Evolutionary conservation across 2,888 invertebrate genomes (phyloP), one percentile per base, ranked within the genome.

Genomic region (Microplitis manilae): DNA sequence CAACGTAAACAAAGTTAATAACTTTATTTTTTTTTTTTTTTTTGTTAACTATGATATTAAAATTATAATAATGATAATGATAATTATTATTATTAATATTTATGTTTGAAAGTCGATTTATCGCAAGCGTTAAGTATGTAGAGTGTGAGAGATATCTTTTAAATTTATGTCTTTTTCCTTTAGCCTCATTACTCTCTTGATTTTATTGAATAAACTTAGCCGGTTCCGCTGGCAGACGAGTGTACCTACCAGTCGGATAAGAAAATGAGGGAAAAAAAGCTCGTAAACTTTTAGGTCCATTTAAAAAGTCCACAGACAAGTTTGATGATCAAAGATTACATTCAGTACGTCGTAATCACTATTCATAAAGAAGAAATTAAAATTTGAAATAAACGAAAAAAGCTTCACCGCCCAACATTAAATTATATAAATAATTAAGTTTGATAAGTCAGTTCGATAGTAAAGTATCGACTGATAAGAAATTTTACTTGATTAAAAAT

Each of bases 191-290:
- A 65, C 65, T 65, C 38, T 65, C 38, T 38, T 65, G 65, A 65
- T 30, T 65, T 65, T 65, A 65, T 65, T 65, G 30, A 65, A 65
- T 65, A 65, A 65, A 65, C 65, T 65, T 65, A 50, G 50, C 50
- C 50, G 50, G 50, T 50, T 50, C 50, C 50, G 50, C 50, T 50
- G 50, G 50, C 13, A 50, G 50, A 50, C 50, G 13, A 50, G 50
- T 50, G 50, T 13, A 50, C 9, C 13, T 30, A 13, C 50, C 13
- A 13, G 50, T 50, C 50, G 4, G 50, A 50, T 50, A 50, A 50
- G 50, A 50, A 13, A 50, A 5, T 13, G 50, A 50, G 50, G 5
- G 50, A 50, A 50, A 13, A 50, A 50, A 50, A 50, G 13, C 50
- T 50, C 50, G 50, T 50, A 50, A 50, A 50, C 50, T 50, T 50